Evolutionary conservation across 2,888 invertebrate genomes (phyloP).

Genomic region (Amphiduros pacificus): DNA sequence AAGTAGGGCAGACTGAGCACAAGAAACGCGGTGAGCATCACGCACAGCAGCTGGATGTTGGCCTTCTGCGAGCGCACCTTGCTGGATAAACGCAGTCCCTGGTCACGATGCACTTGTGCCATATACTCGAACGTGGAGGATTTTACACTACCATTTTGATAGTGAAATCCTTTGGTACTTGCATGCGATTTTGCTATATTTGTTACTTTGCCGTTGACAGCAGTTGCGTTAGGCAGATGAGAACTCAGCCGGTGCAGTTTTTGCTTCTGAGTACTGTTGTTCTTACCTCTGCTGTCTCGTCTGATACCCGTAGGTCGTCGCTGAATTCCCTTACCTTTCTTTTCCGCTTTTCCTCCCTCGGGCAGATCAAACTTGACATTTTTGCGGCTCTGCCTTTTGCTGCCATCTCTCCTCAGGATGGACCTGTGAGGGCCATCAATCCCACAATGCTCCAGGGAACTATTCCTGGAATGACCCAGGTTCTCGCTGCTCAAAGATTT

Average conservation of each 20-base stretch:
- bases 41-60: not conserved
- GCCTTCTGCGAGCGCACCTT: not conserved
- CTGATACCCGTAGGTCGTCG: not conserved
- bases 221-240: not conserved
- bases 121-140: slow-evolving; percentile 5
- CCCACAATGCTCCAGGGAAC: not conserved
- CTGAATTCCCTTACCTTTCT: not conserved
- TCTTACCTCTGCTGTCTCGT: not conserved
- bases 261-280: not conserved
- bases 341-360: not conserved
- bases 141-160: too few relatives aligned
- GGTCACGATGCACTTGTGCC: not conserved
- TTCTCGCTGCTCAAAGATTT: too few relatives aligned
- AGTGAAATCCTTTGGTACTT: too few relatives aligned
- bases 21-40: not conserved
- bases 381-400: not conserved
- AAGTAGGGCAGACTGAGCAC: not conserved
- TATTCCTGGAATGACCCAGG: not conserved
- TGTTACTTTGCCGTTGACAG: too few relatives aligned
- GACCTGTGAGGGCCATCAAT: not conserved
- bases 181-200: too few relatives aligned
- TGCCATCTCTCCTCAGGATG: slow-evolving; percentile 6
- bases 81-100: not conserved
- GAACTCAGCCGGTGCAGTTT: not conserved
- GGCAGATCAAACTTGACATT: slow-evolving; percentile 7